A percentile compares a stretch with the other conserved stretches of the same genome.
Evolutionary conservation across 2,113 vertebrate species (phyloP).

Genomic region (Saimiri boliviensis): DNA sequence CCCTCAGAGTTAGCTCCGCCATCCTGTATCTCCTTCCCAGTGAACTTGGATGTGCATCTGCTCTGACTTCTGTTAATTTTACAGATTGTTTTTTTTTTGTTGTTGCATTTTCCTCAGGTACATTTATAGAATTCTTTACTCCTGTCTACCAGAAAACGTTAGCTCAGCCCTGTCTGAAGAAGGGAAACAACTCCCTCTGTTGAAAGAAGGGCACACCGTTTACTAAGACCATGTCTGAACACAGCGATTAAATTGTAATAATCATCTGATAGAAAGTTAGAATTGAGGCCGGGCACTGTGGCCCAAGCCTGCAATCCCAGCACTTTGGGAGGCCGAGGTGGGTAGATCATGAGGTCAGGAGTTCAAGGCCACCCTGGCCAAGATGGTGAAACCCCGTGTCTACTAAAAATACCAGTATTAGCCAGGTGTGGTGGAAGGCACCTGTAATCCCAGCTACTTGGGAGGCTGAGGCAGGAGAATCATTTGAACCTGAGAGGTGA

Average conservation of each 20-base stretch:
- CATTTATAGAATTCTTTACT: background rate
- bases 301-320: too few species aligned
- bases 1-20: slow-evolving; percentile 49
- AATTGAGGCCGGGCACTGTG: background rate
- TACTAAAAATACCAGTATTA: too few species aligned
- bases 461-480: too few species aligned
- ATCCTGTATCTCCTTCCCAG: background rate
- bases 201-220: background rate
- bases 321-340: too few species aligned
- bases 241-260: background rate
- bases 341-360: too few species aligned
- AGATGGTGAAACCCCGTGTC: too few species aligned
- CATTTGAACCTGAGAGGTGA: too few species aligned
- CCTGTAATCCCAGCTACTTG: too few species aligned
- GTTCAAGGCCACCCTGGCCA: too few species aligned
- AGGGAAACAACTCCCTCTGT: background rate
- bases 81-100: slow-evolving; percentile 35
- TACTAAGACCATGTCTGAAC: background rate
- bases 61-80: background rate
- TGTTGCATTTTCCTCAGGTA: background rate
- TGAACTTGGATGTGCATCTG: background rate
- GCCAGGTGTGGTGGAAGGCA: too few species aligned
- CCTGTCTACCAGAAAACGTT: background rate
- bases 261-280: background rate
- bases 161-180: background rate